Percentiles rank a stretch among this genome's conserved stretches.
phyloP scores from a whole-genome alignment of 2,888 invertebrate genomes.

The Uropetala carovei region DNA sequence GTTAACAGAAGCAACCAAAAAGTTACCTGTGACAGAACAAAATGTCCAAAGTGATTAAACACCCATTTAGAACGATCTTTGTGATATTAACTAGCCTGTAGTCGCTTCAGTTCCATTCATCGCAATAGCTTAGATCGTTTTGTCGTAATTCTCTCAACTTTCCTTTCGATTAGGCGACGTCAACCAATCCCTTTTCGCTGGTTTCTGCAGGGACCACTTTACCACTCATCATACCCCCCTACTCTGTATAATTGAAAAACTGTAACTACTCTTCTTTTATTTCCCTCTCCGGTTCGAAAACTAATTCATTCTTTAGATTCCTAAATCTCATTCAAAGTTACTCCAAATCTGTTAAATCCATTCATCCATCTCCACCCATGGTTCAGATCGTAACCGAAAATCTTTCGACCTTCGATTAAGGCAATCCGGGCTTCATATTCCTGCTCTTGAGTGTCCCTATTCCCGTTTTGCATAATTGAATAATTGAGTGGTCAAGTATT shows the following conservation, averaged over 20 bases:
- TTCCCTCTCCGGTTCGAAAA: neutral
- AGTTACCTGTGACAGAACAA: neutral
- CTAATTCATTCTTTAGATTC: neutral
- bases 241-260: neutral
- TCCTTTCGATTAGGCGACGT: too few species aligned
- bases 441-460: neutral
- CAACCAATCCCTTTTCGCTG: too few species aligned
- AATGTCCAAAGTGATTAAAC: neutral
- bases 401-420: too few species aligned
- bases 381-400: too few species aligned
- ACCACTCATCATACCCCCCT: neutral
- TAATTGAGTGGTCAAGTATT: neutral
- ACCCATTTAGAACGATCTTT: too few species aligned
- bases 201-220: too few species aligned
- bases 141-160: too few species aligned
- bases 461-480: constrained; percentile 10
- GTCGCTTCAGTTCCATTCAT: too few species aligned
- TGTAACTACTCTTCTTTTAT: neutral
- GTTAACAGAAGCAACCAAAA: too few species aligned
- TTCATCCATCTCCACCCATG: too few species aligned
- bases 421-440: neutral
- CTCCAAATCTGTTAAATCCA: neutral
- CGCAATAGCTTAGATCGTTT: too few species aligned
- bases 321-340: neutral
- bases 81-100: too few species aligned